A percentile compares a stretch with the other conserved stretches of the same genome.
Conservation (phyloP, 2,113 vertebrate species). For the Sardina pilchardus region DNA sequence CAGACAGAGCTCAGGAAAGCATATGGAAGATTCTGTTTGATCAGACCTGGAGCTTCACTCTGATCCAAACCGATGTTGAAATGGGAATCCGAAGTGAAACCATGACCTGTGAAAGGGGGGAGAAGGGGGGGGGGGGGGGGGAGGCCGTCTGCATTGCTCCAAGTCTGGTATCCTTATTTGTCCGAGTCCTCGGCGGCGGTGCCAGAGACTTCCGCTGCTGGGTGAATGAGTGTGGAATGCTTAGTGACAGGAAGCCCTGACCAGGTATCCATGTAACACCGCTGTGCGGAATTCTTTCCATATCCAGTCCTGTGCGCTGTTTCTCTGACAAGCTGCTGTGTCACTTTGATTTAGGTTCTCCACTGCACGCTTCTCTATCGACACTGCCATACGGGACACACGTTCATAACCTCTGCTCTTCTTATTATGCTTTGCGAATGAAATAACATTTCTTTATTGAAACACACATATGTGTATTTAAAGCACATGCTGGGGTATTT, state of each 20-base stretch:
- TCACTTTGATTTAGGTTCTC: conserved; percentile 9
- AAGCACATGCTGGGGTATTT: not conserved
- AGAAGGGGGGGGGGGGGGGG: no score
- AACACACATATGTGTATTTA: not conserved
- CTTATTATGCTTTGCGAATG: not conserved
- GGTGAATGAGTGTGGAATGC: conserved; percentile 41
- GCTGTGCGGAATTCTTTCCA: conserved; percentile 31
- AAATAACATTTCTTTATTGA: not conserved
- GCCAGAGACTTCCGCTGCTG: not conserved
- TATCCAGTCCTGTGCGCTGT: not conserved
- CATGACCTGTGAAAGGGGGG: not conserved
- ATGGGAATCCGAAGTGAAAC: not conserved
- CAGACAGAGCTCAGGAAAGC: conserved; percentile 13
- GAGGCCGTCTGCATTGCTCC: not conserved
- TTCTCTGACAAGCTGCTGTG: conserved; percentile 9
- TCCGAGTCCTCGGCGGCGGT: not conserved
- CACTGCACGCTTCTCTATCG: not conserved
- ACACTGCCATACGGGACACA: not conserved
- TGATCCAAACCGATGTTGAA: not conserved
- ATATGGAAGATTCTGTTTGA: conserved; percentile 34
- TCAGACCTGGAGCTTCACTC: not conserved
- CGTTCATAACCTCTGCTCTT: not conserved
- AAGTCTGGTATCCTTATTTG: conserved; percentile 1
- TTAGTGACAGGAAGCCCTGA: conserved; percentile 39
- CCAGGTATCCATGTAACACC: conserved; percentile 30